Percentiles rank a stretch among this genome's conserved stretches.
phyloP scores from a whole-genome alignment of 1,140 invertebrate genomes.

The Kradibia gibbosae region DNA sequence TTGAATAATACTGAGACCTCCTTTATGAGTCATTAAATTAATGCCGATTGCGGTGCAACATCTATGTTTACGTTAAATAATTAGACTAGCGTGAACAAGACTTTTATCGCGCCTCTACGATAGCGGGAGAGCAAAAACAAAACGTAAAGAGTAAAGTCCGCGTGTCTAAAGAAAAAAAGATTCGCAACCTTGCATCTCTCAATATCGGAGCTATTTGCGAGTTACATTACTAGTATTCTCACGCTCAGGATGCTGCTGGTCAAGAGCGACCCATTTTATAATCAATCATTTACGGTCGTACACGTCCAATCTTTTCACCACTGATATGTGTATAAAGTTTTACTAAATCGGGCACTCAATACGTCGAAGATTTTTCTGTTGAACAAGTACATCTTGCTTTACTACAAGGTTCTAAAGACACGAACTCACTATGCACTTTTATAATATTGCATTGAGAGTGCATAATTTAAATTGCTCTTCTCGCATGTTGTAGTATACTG shows the following conservation, averaged over 20 bases:
- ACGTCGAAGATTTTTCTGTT: background rate
- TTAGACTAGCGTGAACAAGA: background rate
- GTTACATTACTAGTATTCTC: slow-evolving; percentile 39
- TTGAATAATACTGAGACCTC: slow-evolving; percentile 48
- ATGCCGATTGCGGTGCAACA: background rate
- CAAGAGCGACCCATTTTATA: slow-evolving; percentile 42
- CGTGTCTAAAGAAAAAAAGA: slow-evolving; percentile 12
- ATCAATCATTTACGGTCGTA: background rate
- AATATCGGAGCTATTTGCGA: slow-evolving; percentile 18
- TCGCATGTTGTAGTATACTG: background rate
- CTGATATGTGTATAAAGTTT: no score
- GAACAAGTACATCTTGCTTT: background rate
- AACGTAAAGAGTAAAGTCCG: slow-evolving; percentile 17
- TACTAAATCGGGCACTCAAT: no score
- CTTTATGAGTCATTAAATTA: slow-evolving; percentile 61
- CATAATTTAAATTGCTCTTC: background rate
- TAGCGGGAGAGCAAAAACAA: background rate
- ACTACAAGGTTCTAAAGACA: background rate
- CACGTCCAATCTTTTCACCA: background rate
- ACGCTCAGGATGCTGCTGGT: slow-evolving; percentile 45
- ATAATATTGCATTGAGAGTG: background rate
- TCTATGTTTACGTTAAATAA: background rate
- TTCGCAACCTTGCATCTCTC: slow-evolving; percentile 29
- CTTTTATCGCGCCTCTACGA: background rate
- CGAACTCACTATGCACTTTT: background rate